Conservation (phyloP, 2,888 invertebrate genomes). For the Lamellibrachia satsuma region DNA sequence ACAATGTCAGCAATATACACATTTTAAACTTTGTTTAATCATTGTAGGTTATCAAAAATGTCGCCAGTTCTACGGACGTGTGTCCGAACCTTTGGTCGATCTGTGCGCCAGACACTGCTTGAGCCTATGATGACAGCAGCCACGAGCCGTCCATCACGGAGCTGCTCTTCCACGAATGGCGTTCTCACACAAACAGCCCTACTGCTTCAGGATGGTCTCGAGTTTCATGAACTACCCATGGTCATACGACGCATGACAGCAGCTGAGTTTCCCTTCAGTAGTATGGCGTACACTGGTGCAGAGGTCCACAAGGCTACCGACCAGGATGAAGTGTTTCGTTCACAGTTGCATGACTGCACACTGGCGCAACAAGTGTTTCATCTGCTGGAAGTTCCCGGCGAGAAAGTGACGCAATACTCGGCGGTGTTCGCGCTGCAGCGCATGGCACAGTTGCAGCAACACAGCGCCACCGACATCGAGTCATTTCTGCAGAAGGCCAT, state of each 20-base stretch:
- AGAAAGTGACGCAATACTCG: slow-evolving; percentile 65
- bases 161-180: not conserved
- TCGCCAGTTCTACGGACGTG: not conserved
- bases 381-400: slow-evolving; percentile 67
- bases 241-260: slow-evolving; percentile 69
- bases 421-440: slow-evolving; percentile 50
- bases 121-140: not conserved
- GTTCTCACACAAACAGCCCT: slow-evolving; percentile 69
- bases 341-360: slow-evolving; percentile 43
- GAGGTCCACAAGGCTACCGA: slow-evolving; percentile 41
- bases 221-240: slow-evolving; percentile 76
- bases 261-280: slow-evolving; percentile 42
- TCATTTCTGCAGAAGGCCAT: slow-evolving; percentile 66
- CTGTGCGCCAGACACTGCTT: not conserved
- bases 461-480: slow-evolving; percentile 53
- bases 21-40: not conserved
- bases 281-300: slow-evolving; percentile 38
- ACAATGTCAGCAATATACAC: not conserved
- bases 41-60: not conserved
- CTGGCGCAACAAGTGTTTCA: slow-evolving; percentile 59
- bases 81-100: not conserved
- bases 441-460: slow-evolving; percentile 51
- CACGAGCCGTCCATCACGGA: not conserved
- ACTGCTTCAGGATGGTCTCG: slow-evolving; percentile 75
- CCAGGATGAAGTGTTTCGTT: slow-evolving; percentile 45